Evolutionary conservation across 2,113 vertebrate species (phyloP), one percentile per base, ranked within the genome.

Genomic region (Mungos mungo): DNA sequence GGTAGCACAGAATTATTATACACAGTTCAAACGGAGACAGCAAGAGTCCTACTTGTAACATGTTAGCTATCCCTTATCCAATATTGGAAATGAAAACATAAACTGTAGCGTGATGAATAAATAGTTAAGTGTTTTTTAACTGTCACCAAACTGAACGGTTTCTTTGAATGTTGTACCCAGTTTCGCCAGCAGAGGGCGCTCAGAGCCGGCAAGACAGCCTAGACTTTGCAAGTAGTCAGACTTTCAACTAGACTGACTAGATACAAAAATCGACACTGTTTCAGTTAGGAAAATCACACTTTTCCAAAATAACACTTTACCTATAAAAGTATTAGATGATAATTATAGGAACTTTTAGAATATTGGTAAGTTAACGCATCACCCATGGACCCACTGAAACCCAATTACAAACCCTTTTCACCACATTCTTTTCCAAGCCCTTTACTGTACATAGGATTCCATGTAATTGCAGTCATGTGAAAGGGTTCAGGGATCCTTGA

Each of bases 131-230:
- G 18, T 77, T 38, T 74, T 68, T 66, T 47, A 72, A 83, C 15
- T 29, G 91, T 54, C 69, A 7, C 14, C 15, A 10, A 77, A 33
- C 47, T 12, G 1, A 54, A 19, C 18, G 5, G 4, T 89, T 66
- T 72, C 19, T 95, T 95, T 93, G 13, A 31, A 12, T 95, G 97
- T 66, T 93, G 38, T 88, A 85, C 45, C 19, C 5, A 1, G 1
- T 29, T 21, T 10, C 2, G 25, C 88, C 98, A 98, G 97, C 57
- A 98, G 98, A 97, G 95, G 96, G 96, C 27, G 8, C 71, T 80
- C 65, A 2, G 14, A 93, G 90, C 79, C 38, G 97, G 82, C 47
- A 88, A 88, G 66, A 97, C 4, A 82, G 71, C 7, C 3, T 84
- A 57, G 88, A 74, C 18, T 27, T 60, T 45, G 50, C 2, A 0